Percentiles rank a stretch among this genome's conserved stretches.
phyloP scores from a whole-genome alignment of 2,113 vertebrate species.

The Nesoenas mayeri region DNA sequence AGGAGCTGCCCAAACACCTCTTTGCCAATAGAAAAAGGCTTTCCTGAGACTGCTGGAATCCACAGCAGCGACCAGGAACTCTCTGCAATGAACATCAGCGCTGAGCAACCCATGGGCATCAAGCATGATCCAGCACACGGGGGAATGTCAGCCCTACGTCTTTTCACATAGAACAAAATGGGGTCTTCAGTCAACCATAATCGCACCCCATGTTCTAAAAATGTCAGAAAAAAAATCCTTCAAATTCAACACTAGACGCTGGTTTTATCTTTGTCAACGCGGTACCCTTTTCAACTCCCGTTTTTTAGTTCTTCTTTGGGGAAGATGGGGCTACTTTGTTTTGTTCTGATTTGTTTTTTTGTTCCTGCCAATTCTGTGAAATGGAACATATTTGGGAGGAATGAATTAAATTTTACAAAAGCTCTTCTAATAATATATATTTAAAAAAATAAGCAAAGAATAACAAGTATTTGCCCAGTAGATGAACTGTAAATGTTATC shows the following conservation, averaged over 20 bases:
- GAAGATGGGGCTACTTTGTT: conserved; percentile 1
- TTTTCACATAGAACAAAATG: background rate
- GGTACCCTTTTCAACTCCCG: background rate
- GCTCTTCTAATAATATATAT: conserved; percentile 55
- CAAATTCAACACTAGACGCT: background rate
- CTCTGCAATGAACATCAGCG: rapidly evolving
- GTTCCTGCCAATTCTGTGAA: conserved; percentile 6
- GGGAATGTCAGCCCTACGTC: background rate
- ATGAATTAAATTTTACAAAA: conserved; percentile 56
- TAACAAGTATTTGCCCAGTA: conserved; percentile 67
- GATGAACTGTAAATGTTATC: conserved; percentile 72
- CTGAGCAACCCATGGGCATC: background rate
- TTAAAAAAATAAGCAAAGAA: conserved; percentile 62
- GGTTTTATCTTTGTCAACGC: background rate
- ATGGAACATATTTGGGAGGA: conserved; percentile 14
- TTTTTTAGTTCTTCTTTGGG: background rate
- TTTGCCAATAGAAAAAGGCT: rapidly evolving
- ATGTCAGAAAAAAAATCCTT: rapidly evolving
- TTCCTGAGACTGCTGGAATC: background rate
- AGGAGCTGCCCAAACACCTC: background rate
- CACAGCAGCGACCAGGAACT: background rate
- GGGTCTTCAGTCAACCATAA: background rate
- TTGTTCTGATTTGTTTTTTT: background rate
- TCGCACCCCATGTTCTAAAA: background rate
- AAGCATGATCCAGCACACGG: rapidly evolving